Percentiles rank a stretch among this genome's conserved stretches.
phyloP scores from a whole-genome alignment of 1,140 invertebrate species.

The Meloidogyne floridensis region DNA sequence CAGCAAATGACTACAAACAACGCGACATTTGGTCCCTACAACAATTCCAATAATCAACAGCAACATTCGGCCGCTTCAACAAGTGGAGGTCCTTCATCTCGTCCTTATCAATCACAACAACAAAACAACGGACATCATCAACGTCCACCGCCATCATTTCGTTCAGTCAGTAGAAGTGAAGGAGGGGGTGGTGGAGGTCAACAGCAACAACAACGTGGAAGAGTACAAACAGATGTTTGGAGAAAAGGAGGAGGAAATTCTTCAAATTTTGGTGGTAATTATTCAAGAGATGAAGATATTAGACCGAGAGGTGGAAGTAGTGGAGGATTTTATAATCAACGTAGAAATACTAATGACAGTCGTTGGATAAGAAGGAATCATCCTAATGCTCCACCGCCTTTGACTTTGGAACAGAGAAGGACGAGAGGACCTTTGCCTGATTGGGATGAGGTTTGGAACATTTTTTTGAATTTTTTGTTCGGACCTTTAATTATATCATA shows the following conservation, averaged over 20 bases:
- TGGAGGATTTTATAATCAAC: constrained; percentile 16
- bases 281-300: background rate
- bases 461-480: too few species aligned
- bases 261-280: background rate
- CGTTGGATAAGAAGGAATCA: constrained; percentile 37
- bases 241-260: constrained; percentile 7
- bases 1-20: too few species aligned
- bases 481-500: too few species aligned
- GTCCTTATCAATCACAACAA: background rate
- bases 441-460: constrained; percentile 58
- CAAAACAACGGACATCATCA: background rate
- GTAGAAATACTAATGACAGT: constrained; percentile 29
- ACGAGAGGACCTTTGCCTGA: constrained; percentile 61
- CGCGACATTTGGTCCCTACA: too few species aligned
- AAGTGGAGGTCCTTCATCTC: constrained; percentile 8
- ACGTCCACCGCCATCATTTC: background rate
- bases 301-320: background rate
- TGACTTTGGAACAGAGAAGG: constrained; percentile 45
- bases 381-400: constrained; percentile 41
- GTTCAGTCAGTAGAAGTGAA: constrained; percentile 3
- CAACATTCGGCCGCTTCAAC: background rate
- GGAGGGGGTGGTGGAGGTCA: background rate
- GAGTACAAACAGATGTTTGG: constrained; percentile 1
- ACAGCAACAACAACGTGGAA: background rate
- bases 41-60: too few species aligned